Base-by-base conservation (phyloP, 2,888 invertebrate genomes). In the Sclerodermus sp. region DNA sequence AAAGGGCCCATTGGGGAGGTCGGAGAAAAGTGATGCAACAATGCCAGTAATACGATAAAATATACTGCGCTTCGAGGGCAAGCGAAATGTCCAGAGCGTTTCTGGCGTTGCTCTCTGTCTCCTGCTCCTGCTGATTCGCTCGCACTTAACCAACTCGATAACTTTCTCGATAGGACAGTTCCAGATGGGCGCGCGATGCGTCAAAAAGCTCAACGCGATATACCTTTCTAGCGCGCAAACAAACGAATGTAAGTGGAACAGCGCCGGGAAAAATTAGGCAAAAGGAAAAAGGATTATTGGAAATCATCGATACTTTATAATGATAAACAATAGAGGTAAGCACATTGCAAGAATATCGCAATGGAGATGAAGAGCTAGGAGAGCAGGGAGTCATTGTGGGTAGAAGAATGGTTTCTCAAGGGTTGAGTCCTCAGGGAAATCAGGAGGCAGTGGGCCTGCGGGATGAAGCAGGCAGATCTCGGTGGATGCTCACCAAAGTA, bases 401-500 rank as follows among this genome's bases (percentile, higher is more conserved):
- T 64, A 66, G 70, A 74, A 77, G 74, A 76, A 76, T 75, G 70
- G 72, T 68, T 73, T 73, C 73, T 71, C 71, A 73, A 73, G 72
- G 76, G 73, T 70, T 71, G 61, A 57, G 65, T 74, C 77, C 76
- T 74, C 50, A 56, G 77, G 77, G 77, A 77, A 77, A 77, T 77
- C 77, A 77, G 66, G 65, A 74, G 68, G 70, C 73, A 71, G 72
- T 64, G 70, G 70, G 72, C 69, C 74, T 70, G 56, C 58, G 68
- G 72, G 69, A 73, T 69, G 66, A 65, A 69, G 65, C 66, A 64
- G 65, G 65, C 64, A 64, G 69, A 69, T 70, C 73, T 73, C 68
- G 58, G 47, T 58, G 64, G 67, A 67, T 74, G 67, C 68, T 71
- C 67, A 60, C 71, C 71, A 74, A 74, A 77, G 75, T 73, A 74